These are phyloP conservation scores for Eolophus roseicapilla DNA, from an alignment of 2,113 vertebrate species.

Conservation along the genomic window DNA sequence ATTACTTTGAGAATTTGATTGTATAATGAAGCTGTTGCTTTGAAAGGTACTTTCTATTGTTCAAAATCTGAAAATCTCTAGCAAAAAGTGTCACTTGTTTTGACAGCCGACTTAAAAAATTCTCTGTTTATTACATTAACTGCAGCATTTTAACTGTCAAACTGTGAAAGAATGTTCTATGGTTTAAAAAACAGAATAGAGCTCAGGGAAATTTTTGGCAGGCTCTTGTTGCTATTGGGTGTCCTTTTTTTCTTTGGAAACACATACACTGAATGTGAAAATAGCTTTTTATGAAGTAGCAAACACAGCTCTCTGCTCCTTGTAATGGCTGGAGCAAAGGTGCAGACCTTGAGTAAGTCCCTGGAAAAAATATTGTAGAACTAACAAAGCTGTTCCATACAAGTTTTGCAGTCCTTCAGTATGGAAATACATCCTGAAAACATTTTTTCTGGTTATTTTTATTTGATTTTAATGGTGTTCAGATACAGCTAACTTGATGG, in stretches of 20 bases:
- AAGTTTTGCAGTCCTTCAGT: neutral
- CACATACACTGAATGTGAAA: slow-evolving; percentile 76
- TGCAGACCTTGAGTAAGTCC: slow-evolving; percentile 59
- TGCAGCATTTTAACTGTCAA: slow-evolving; percentile 84
- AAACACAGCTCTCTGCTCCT: slow-evolving; percentile 60
- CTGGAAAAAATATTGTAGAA: slow-evolving; percentile 41
- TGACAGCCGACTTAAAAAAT: slow-evolving; percentile 81
- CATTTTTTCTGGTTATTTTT: slow-evolving; percentile 21
- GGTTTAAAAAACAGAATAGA: slow-evolving; percentile 83
- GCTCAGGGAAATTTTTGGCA: slow-evolving; percentile 75
- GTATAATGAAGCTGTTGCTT: slow-evolving; percentile 83
- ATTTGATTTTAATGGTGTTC: neutral
- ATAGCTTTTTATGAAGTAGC: slow-evolving; percentile 72
- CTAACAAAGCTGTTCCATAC: slow-evolving; percentile 38
- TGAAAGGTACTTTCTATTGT: slow-evolving; percentile 84
- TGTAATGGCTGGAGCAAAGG: slow-evolving; percentile 63
- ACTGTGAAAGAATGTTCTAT: slow-evolving; percentile 82
- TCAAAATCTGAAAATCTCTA: slow-evolving; percentile 77
- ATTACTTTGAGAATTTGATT: slow-evolving; percentile 82
- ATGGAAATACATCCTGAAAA: slow-evolving; percentile 34
- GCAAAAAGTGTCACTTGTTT: slow-evolving; percentile 83
- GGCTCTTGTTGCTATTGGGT: slow-evolving; percentile 77
- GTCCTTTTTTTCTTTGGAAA: slow-evolving; percentile 33
- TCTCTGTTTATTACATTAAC: slow-evolving; percentile 85
- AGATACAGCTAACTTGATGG: neutral